These are phyloP conservation scores for Phenganax marumi DNA, from an alignment of 92 coral and sea anemone species.

Conservation along the genomic window DNA sequence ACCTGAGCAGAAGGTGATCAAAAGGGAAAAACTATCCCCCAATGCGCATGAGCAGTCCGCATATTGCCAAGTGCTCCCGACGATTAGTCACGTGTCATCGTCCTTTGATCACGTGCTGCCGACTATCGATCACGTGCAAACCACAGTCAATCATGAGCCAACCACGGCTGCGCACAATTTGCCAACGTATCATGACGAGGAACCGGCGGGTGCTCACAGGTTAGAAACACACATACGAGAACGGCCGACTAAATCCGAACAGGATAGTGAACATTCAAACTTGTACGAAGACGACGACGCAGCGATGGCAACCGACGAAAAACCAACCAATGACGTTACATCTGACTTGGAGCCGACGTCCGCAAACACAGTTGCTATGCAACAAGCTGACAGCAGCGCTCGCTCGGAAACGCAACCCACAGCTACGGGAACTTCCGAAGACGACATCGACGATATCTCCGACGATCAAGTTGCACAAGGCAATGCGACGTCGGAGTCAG, in stretches of 20 bases:
- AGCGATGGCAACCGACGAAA: not conserved
- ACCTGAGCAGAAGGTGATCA: not conserved
- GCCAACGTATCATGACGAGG: not conserved
- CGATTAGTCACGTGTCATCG: not conserved
- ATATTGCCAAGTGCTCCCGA: not conserved
- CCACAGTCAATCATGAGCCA: not conserved
- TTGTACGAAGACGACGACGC: no score
- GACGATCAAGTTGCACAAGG: not conserved
- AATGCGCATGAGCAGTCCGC: constrained; percentile 5
- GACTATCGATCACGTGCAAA: not conserved
- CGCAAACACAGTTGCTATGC: not conserved
- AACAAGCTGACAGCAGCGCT: not conserved
- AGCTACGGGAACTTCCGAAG: not conserved
- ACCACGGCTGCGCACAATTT: not conserved
- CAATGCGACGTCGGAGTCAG: not conserved
- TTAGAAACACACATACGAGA: not conserved
- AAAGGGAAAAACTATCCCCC: constrained; percentile 10
- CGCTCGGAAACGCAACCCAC: not conserved
- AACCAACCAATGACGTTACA: not conserved
- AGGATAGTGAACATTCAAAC: no score
- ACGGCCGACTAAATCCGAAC: not conserved
- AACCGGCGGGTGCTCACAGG: not conserved
- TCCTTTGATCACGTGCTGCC: not conserved
- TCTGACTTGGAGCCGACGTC: not conserved
- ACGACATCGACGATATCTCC: not conserved